phyloP scores from a whole-genome alignment of 2,888 invertebrate genomes.

The Rotaria sp. region DNA sequence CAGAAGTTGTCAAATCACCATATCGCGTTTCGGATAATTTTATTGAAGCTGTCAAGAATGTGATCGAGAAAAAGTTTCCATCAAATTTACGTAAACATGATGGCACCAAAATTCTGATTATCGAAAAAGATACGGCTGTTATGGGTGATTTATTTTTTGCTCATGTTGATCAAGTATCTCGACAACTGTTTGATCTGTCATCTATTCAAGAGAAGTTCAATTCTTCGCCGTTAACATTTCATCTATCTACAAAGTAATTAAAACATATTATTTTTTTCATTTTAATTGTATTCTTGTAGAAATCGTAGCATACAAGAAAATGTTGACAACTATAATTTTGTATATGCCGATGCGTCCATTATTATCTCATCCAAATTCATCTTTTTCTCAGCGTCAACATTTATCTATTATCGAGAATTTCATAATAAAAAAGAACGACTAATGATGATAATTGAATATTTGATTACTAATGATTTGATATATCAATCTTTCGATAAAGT shows the following conservation, averaged over 20 bases:
- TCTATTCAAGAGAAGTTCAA: background rate
- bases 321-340: background rate
- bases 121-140: background rate
- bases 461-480: background rate
- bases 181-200: background rate
- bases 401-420: background rate
- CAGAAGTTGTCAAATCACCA: background rate
- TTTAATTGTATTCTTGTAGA: background rate
- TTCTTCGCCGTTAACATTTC: background rate
- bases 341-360: background rate
- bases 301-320: background rate
- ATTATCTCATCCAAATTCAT: background rate
- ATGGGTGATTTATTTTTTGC: background rate
- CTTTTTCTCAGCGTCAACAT: background rate
- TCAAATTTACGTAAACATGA: background rate
- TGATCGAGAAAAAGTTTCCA: background rate
- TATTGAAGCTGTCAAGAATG: background rate
- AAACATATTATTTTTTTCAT: background rate
- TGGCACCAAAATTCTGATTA: background rate
- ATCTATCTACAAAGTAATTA: background rate
- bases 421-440: background rate
- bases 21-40: background rate
- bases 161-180: background rate
- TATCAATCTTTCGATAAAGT: background rate
- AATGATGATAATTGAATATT: background rate